phyloP scores from a whole-genome alignment of 2,797 vertebrate genomes.

The Chiloscyllium punctatum region DNA sequence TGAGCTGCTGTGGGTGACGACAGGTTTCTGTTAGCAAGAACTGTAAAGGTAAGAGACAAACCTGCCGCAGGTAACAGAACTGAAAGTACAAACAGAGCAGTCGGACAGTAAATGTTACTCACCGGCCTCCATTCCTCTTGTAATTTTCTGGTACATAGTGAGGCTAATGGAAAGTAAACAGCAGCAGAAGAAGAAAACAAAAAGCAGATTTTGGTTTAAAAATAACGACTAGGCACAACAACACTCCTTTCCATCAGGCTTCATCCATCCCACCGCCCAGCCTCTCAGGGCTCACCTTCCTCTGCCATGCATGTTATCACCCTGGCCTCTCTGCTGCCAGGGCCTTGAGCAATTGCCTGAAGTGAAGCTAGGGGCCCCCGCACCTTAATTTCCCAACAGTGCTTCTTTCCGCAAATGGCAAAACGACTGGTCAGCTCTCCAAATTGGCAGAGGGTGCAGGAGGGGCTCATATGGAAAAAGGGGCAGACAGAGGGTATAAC shows the following conservation, averaged over 20 bases:
- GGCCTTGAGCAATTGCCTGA: neutral
- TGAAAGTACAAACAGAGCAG: neutral
- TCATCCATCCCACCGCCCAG: neutral
- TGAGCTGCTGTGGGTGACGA: neutral
- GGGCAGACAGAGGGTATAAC: neutral
- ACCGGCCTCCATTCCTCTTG: slow-evolving; percentile 90
- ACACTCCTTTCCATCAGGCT: neutral
- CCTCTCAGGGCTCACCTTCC: neutral
- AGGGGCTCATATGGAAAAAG: neutral
- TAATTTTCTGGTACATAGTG: slow-evolving; percentile 98
- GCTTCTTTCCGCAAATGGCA: neutral
- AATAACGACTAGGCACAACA: neutral
- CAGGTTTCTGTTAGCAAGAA: neutral
- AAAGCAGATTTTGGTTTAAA: neutral
- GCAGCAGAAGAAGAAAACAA: neutral
- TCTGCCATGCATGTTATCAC: neutral
- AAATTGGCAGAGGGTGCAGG: neutral
- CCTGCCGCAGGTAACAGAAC: neutral
- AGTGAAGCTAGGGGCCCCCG: neutral
- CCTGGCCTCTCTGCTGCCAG: neutral
- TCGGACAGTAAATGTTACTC: slow-evolving; percentile 45
- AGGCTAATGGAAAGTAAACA: slow-evolving; percentile 63
- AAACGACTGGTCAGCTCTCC: neutral
- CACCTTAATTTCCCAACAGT: neutral
- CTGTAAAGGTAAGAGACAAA: neutral